These are phyloP conservation scores for Myotis vivesi DNA, from an alignment of 2,797 vertebrate genomes.

Conservation along the genomic window DNA sequence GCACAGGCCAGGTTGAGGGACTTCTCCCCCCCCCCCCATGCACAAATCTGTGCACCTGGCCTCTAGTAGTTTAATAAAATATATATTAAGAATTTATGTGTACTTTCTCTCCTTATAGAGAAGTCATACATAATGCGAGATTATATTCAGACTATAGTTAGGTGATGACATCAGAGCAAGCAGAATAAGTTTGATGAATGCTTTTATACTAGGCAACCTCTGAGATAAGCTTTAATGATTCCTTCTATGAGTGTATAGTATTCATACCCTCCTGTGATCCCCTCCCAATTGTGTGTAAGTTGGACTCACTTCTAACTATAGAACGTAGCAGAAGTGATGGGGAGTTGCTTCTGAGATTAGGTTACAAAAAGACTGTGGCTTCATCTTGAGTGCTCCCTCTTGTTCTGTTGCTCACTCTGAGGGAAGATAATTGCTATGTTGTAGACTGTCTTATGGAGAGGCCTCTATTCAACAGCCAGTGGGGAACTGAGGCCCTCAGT, in stretches of 20 bases:
- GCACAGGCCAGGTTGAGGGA: too few species aligned
- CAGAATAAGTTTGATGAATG: not conserved
- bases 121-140: not conserved
- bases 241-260: not conserved
- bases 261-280: not conserved
- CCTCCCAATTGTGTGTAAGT: not conserved
- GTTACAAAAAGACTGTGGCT: conserved; percentile 4
- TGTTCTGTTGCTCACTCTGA: conserved; percentile 14
- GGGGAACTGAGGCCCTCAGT: not conserved
- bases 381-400: not conserved
- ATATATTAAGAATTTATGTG: not conserved
- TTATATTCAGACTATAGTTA: conserved; percentile 15
- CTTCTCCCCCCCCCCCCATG: too few species aligned
- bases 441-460: not conserved
- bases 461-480: not conserved
- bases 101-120: not conserved
- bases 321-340: not conserved
- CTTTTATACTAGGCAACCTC: not conserved
- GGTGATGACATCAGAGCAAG: not conserved
- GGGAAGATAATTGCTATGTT: not conserved
- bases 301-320: not conserved
- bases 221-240: not conserved
- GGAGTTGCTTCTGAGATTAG: not conserved
- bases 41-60: too few species aligned
- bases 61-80: too few species aligned